A percentile compares a stretch with the other conserved stretches of the same genome.
Evolutionary conservation across 2,113 vertebrate genomes (phyloP).

Genomic region (Hydropotes inermis): DNA sequence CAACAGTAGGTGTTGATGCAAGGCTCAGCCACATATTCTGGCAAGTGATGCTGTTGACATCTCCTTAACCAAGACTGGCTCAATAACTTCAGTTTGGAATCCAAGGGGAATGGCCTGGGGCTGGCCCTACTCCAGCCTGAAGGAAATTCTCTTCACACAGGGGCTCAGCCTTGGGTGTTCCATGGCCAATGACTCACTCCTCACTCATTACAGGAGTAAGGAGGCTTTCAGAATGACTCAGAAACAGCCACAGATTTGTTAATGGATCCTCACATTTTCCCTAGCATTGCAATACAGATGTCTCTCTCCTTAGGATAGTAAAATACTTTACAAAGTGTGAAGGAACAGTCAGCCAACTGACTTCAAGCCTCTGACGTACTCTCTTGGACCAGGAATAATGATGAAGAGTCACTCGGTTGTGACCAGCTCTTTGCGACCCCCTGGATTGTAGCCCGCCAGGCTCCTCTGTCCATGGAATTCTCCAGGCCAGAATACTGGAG

Average conservation of each 20-base stretch:
- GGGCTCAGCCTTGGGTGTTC: not conserved
- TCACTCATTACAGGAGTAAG: not conserved
- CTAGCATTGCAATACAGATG: not conserved
- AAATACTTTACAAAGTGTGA: not conserved
- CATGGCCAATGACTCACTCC: not conserved
- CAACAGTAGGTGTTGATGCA: not conserved
- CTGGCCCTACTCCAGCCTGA: not conserved
- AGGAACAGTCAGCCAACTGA: not conserved
- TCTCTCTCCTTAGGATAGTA: not conserved
- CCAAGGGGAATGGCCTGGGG: not conserved
- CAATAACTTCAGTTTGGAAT: not conserved
- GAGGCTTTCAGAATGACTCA: not conserved
- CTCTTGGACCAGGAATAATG: not conserved
- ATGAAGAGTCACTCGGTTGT: not conserved
- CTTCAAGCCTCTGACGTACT: not conserved
- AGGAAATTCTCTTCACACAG: not conserved
- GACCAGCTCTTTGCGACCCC: not conserved
- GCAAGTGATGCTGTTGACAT: not conserved
- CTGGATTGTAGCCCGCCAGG: not conserved
- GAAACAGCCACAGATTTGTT: not conserved
- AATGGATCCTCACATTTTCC: not conserved
- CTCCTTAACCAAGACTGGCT: not conserved
- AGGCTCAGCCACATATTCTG: not conserved
- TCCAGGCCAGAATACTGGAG: not conserved
- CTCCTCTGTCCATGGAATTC: not conserved